Base-by-base conservation (phyloP, 2,888 invertebrate species). In the Eupithecia abbreviata region DNA sequence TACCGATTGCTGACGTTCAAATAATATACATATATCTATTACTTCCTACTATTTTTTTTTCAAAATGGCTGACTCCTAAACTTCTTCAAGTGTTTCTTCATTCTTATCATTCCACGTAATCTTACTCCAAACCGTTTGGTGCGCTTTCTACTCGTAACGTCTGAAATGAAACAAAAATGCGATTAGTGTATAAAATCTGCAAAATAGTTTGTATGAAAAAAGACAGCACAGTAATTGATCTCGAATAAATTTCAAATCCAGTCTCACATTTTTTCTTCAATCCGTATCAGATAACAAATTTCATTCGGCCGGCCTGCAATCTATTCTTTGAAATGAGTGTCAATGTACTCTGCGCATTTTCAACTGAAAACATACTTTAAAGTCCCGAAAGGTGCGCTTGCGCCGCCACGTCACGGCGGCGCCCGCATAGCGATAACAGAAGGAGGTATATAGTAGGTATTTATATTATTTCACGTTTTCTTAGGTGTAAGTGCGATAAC, bases 371-470 rank as follows among this genome's bases (percentile, higher is more conserved):
- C 10, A 1, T 62, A 62, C 18, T 2, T 12, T 30, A 12, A 62
- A 12, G 9, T 30, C 62, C 45, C 18, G 45, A 68, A 68, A 73
- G 67, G 74, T 76, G 79, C 77, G 79, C 76, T 74, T 62, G 79
- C 76, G 71, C 42, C 67, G 74, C 72, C 75, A 69, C 76, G 75
- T 77, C 80, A 76, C 75, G 76, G 74, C 67, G 73, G 65, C 72
- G 71, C 73, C 73, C 72, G 10, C 74, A 47, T 69, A 13, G 6
- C 75, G 78, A 80, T 78, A 80, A 78, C 76, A 76, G 18, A n/a
- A 13, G n/a, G 45, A 15, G 67, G n/a, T n/a, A 67, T 9, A 43
- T 55, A 7, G 15, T 5, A 51, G 6, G n/a, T 51, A 51, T n/a
- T n/a, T 67, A 43, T 67, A 43, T 74, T 67, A 43, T 67, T 67